phyloP scores from a whole-genome alignment of 2,888 invertebrate species.

The Omphaloscelis lunosa region DNA sequence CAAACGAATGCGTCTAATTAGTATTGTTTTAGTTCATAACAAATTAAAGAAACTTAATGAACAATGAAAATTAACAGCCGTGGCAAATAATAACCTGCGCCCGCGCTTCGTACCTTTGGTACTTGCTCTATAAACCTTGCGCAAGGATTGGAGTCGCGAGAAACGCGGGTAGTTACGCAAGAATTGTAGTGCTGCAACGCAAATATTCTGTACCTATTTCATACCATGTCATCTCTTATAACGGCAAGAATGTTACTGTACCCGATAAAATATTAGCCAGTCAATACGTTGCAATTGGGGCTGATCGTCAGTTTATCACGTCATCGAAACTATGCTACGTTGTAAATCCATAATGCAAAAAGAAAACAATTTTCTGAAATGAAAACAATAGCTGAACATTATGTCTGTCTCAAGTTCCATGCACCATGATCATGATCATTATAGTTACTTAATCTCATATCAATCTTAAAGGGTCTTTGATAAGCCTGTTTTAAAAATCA shows the following conservation, averaged over 20 bases:
- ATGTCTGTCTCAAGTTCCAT: not conserved
- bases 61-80: conserved; percentile 73
- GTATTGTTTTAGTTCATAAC: conserved; percentile 69
- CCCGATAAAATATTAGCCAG: not conserved
- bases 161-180: conserved; percentile 24
- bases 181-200: not conserved
- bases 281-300: not conserved
- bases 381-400: no score
- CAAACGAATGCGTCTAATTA: conserved; percentile 64
- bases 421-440: not conserved
- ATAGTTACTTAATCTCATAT: not conserved
- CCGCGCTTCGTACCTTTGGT: conserved; percentile 35
- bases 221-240: not conserved
- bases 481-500: conserved; percentile 6
- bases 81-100: conserved; percentile 69
- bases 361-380: no score
- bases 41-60: conserved; percentile 73
- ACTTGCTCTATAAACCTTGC: conserved; percentile 43
- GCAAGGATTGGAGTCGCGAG: conserved; percentile 24
- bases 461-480: not conserved
- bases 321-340: not conserved
- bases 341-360: not conserved
- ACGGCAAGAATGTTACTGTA: not conserved
- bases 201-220: not conserved
- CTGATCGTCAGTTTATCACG: not conserved